Evolutionary conservation across 2,797 vertebrate species (phyloP).

Genomic region (Hapalemur alaotrensis): DNA sequence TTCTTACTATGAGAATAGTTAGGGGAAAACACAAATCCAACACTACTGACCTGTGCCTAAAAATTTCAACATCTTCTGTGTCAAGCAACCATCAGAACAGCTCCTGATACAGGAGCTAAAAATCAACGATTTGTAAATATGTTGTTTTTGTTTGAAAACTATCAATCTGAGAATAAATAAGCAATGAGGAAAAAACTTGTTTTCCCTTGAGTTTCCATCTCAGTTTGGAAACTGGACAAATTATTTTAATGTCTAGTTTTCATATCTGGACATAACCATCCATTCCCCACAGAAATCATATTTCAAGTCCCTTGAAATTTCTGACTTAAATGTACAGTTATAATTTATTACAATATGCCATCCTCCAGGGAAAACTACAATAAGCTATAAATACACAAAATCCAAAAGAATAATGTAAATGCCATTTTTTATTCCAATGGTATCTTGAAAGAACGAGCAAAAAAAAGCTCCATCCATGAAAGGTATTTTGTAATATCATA

Average conservation of each 20-base stretch:
- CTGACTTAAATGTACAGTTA: neutral
- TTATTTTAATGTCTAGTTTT: conserved; percentile 12
- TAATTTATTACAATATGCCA: neutral
- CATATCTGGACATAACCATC: conserved; percentile 14
- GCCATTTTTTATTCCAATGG: neutral
- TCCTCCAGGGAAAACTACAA: neutral
- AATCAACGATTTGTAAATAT: neutral
- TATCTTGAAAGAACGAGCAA: neutral
- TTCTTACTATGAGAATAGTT: neutral
- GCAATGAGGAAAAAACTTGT: neutral
- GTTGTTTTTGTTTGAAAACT: neutral
- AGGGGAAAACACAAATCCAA: neutral
- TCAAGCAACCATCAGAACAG: neutral
- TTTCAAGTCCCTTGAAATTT: neutral
- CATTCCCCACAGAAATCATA: conserved; percentile 59
- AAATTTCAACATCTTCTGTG: neutral
- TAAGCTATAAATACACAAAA: neutral
- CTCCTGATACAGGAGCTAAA: neutral
- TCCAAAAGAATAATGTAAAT: neutral
- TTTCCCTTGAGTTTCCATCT: conserved; percentile 20
- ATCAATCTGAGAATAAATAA: neutral
- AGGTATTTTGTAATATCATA: neutral
- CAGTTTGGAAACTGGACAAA: neutral
- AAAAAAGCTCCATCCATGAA: neutral
- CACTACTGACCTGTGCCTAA: neutral